Evolutionary conservation across 2,888 invertebrate species (phyloP), one percentile per base, ranked within the genome.

Genomic region (Heteromyza rotundicornis): DNA sequence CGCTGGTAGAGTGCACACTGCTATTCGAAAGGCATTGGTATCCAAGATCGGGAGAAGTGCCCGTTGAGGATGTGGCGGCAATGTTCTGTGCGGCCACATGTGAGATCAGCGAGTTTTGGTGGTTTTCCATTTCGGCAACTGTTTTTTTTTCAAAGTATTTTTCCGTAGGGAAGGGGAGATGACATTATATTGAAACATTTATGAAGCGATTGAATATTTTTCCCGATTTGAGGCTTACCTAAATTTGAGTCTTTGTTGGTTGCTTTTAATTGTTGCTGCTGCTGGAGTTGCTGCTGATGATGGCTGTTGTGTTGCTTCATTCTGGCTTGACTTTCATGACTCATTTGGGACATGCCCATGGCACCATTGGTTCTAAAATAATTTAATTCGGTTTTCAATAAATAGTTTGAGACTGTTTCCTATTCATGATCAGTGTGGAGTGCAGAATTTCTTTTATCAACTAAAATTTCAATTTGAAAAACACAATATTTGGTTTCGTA

Each of bases 261-360:
- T 7, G 47, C 19, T 14, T 47, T 47, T 14, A 47, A 40, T 0
- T 63, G 70, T 0, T 75, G 75, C 0, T 74, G 76, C 0, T 72
- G 72, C 0, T 75, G 72, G 0, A 71, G 75, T 0, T 72, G 71
- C 0, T 71, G 75, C 2, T 74, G 73, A 14, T 72, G 74, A 7
- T 73, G 53, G 68, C 0, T 67, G 72, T 12, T 71, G 69, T 72
- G 77, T 47, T 80, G 82, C 59, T 82, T 82, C 71, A 81, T 74
- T 65, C 81, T 76, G 51, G 75, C 75, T 64, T 82, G 82, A 55
- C 76, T 82, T 50, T 83, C 82, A 58, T 82, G 83, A 68, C 77
- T 82, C 74, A 82, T 78, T 64, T 74, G 78, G 65, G 73, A 76
- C 72, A 81, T 78, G 47, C 74, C 78, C 72, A 79, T 70, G 59